These are phyloP conservation scores for Neoitamus cyanurus DNA, from an alignment of 2,888 invertebrate genomes.

Conservation along the genomic window DNA sequence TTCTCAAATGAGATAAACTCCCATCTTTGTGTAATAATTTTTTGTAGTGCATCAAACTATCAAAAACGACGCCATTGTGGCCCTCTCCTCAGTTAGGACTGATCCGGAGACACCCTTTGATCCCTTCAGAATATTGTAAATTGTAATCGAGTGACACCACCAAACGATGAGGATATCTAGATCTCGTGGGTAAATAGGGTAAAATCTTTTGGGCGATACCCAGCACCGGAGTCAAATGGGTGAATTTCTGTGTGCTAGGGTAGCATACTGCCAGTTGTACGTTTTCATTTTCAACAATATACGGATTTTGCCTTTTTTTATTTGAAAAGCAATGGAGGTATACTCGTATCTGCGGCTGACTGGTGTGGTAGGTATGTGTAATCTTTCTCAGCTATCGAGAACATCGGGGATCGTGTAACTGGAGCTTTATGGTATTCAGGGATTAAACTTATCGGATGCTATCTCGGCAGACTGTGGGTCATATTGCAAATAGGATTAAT, in stretches of 20 bases:
- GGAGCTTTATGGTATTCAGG: background rate
- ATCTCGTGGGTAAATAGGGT: background rate
- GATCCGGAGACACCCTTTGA: background rate
- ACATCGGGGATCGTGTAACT: background rate
- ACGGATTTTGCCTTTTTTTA: background rate
- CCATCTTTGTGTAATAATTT: background rate
- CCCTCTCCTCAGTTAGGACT: background rate
- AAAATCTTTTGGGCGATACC: slow-evolving; percentile 2
- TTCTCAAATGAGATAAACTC: too few relatives aligned
- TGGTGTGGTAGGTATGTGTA: background rate
- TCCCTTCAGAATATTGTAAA: background rate
- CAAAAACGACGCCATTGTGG: background rate
- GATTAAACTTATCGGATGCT: background rate
- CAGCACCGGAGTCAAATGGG: background rate
- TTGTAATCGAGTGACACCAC: background rate
- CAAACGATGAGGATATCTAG: background rate
- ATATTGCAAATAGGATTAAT: slow-evolving; percentile 12
- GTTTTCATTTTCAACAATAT: background rate
- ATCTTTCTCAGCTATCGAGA: background rate
- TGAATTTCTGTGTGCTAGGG: background rate
- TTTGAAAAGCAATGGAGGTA: background rate
- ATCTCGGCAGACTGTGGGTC: background rate
- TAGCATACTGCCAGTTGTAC: background rate
- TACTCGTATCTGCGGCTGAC: slow-evolving; percentile 9
- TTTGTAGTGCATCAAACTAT: background rate